These are phyloP conservation scores for Mycalesis mineus DNA, from an alignment of 2,888 invertebrate genomes.

Conservation along the genomic window DNA sequence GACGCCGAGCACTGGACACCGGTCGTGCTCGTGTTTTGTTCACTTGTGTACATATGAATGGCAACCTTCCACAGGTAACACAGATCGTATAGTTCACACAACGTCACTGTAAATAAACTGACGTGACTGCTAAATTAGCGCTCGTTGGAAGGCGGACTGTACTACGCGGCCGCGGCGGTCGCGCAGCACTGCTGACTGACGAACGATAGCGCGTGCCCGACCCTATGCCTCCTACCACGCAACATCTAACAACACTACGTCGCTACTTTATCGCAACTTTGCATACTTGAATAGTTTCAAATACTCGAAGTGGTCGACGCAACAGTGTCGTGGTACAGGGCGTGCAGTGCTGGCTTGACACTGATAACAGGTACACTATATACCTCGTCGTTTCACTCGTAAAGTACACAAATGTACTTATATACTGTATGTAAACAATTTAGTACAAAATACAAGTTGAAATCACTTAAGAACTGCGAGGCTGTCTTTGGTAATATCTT, in stretches of 20 bases:
- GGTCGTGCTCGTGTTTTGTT: constrained; percentile 37
- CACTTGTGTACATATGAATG: constrained; percentile 52
- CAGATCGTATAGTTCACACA: constrained; percentile 56
- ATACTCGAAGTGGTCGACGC: constrained; percentile 25
- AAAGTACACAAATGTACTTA: constrained; percentile 26
- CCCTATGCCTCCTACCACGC: constrained; percentile 65
- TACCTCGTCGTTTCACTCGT: constrained; percentile 22
- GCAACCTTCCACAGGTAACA: constrained; percentile 50
- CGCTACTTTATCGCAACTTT: constrained; percentile 39
- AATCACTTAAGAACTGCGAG: constrained; percentile 13
- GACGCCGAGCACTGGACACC: constrained; percentile 16
- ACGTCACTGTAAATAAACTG: constrained; percentile 65
- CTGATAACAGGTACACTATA: constrained; percentile 56
- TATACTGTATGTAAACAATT: constrained; percentile 40
- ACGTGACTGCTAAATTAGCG: constrained; percentile 55
- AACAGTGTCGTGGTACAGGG: constrained; percentile 41
- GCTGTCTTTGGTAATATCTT: background rate
- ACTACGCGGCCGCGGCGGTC: constrained; percentile 65
- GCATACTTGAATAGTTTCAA: constrained; percentile 7
- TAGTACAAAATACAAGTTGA: constrained; percentile 24
- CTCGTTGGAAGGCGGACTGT: constrained; percentile 47
- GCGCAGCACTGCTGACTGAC: constrained; percentile 70
- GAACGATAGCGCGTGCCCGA: constrained; percentile 72
- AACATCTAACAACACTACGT: constrained; percentile 41
- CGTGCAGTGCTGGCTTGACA: constrained; percentile 42